Evolutionary conservation across 2,888 invertebrate species (phyloP).

Genomic region (Malthinus seriepunctatus): DNA sequence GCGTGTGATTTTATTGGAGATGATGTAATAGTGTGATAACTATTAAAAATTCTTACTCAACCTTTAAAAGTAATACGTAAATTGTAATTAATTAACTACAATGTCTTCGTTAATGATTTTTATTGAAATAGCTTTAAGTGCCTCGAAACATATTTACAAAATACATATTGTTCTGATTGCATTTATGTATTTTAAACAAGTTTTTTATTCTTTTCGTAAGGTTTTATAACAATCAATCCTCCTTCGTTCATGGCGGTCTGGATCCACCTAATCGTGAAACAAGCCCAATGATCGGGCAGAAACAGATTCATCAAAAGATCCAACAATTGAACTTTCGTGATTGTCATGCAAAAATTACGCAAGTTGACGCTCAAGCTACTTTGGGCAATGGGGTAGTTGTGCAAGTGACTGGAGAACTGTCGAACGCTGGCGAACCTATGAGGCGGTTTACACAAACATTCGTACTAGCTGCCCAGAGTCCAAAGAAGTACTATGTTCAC

Average conservation of each 20-base stretch:
- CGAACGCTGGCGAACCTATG: conserved; percentile 96
- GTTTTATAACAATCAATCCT: conserved; percentile 95
- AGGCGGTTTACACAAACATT: conserved; percentile 98
- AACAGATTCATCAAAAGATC: conserved; percentile 94
- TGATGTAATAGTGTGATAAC: no score
- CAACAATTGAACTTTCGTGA: conserved; percentile 94
- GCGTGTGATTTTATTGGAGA: no score
- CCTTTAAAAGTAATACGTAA: no score
- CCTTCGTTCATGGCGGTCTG: conserved; percentile 93
- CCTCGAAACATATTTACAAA: conserved; percentile 1
- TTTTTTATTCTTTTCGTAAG: conserved; percentile 52
- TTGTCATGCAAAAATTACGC: conserved; percentile 97
- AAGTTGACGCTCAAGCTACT: conserved; percentile 95
- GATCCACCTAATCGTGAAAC: conserved; percentile 83
- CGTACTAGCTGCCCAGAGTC: conserved; percentile 92
- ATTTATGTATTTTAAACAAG: background rate
- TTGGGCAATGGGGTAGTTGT: conserved; percentile 94
- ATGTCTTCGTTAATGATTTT: no score
- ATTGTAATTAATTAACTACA: no score
- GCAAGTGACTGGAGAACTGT: conserved; percentile 96
- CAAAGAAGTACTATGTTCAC: conserved; percentile 98
- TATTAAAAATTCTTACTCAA: no score
- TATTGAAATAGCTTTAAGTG: background rate
- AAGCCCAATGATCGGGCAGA: conserved; percentile 84
- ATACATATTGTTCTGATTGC: background rate